Evolutionary conservation across 2,797 vertebrate genomes (phyloP), one percentile per base, ranked within the genome.

Genomic region (Syndactyla subalaris): DNA sequence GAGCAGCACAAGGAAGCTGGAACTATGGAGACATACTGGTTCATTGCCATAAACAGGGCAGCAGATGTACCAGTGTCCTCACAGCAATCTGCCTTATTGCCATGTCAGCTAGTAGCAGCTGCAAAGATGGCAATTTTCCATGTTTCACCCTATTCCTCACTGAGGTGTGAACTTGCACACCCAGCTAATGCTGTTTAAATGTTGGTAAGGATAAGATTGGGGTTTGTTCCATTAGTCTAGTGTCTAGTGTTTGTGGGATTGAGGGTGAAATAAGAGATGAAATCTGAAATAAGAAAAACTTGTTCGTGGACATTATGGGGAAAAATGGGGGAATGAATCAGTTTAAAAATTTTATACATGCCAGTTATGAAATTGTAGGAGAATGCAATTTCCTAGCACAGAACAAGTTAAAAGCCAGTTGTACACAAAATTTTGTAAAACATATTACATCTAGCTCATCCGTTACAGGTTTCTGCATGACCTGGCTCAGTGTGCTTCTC

Each of bases 81-180:
- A 27, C 2, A 89, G 82, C 88, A 91, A 83, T 63, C 58, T 93
- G 88, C 87, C 57, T 89, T 51, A 41, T 73, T 95, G 73, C 68
- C 51, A 16, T 89, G 85, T 80, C 85, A 81, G 58, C 54, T 54
- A 73, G 75, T 38, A 92, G 89, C 94, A 95, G 91, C 93, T 95
- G 95, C 85, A 93, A 83, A 83, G 55, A 90, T 87, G 94, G 95
- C 89, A 91, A 51, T 62, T 73, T 85, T 92, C 87, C 81, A 74
- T 48, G 34, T 92, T 95, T 95, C 82, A 75, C 73, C 30, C 75
- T 61, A 0, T 58, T 93, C 72, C 70, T 93, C 62, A 55, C 39
- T 27, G 85, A 88, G 32, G 62, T 93, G 73, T 84, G 83, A 88
- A 70, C 43, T 55, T 84, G 54, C 27, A 51, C 39, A 62, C 16